phyloP scores from a whole-genome alignment of 1,140 invertebrate genomes.

The Ceratina japonica region DNA sequence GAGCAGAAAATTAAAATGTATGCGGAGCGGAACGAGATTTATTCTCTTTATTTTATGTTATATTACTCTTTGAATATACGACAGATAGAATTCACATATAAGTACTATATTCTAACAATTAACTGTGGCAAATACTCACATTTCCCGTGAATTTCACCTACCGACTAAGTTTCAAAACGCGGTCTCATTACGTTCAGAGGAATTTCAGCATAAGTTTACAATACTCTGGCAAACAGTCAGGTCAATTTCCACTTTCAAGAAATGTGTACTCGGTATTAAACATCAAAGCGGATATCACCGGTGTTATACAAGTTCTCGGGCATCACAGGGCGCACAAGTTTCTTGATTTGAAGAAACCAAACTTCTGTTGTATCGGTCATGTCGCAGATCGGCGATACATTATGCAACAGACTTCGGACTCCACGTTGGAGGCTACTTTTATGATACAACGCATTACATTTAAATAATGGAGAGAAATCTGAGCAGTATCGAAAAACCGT shows the following conservation, averaged over 20 bases:
- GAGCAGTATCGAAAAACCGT: too few species aligned
- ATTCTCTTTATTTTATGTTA: too few species aligned
- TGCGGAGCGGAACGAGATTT: background rate
- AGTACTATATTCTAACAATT: too few species aligned
- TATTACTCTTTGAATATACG: background rate
- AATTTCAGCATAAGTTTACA: too few species aligned
- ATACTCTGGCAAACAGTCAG: background rate
- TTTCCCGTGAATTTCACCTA: background rate
- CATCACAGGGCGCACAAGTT: background rate
- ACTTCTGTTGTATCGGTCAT: background rate
- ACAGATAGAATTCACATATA: too few species aligned
- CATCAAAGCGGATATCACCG: conserved; percentile 19
- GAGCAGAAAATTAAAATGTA: background rate
- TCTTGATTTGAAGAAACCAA: conserved; percentile 19
- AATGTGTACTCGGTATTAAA: background rate
- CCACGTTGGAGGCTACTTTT: too few species aligned
- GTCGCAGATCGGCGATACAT: background rate
- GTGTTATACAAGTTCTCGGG: background rate
- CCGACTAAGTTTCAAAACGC: background rate
- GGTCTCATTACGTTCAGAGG: background rate
- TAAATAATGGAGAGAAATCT: too few species aligned
- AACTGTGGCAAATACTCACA: too few species aligned
- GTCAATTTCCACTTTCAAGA: background rate
- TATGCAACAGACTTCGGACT: conserved; percentile 23
- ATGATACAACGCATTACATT: too few species aligned